Percentiles rank a stretch among this genome's conserved stretches.
phyloP scores from a whole-genome alignment of 2,797 vertebrate genomes.

The Picus viridis region DNA sequence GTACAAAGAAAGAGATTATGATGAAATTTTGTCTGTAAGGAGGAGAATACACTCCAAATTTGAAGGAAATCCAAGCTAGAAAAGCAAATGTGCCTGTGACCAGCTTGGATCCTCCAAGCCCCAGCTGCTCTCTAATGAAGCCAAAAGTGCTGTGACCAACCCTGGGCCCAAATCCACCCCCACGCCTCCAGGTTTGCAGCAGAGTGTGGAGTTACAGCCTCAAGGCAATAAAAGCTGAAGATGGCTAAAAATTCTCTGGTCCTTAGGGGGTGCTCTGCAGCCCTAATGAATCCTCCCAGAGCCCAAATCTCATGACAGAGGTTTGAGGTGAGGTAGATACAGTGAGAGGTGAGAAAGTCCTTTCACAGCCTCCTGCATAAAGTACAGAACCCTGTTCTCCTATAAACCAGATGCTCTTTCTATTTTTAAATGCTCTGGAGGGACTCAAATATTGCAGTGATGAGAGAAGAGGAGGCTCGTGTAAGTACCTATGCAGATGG shows the following conservation, averaged over 20 bases:
- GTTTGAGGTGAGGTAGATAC: neutral
- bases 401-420: constrained; percentile 19
- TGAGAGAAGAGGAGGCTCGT: neutral
- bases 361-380: neutral
- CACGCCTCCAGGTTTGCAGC: neutral
- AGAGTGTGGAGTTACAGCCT: neutral
- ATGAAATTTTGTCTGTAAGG: neutral
- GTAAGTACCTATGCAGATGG: constrained; percentile 1
- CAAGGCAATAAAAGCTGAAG: neutral
- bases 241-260: neutral
- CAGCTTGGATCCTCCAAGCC: neutral
- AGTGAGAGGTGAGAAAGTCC: neutral
- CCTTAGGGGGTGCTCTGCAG: neutral
- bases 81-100: neutral
- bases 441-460: neutral
- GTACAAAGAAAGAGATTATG: neutral
- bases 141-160: neutral
- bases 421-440: neutral
- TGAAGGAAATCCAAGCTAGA: neutral
- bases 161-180: neutral
- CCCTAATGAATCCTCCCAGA: neutral
- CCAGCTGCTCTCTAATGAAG: neutral
- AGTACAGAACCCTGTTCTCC: neutral
- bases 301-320: neutral
- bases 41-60: neutral